A percentile compares a stretch with the other conserved stretches of the same genome.
Conservation (phyloP, 2,113 vertebrate genomes). For the Oreotrochilus melanogaster region DNA sequence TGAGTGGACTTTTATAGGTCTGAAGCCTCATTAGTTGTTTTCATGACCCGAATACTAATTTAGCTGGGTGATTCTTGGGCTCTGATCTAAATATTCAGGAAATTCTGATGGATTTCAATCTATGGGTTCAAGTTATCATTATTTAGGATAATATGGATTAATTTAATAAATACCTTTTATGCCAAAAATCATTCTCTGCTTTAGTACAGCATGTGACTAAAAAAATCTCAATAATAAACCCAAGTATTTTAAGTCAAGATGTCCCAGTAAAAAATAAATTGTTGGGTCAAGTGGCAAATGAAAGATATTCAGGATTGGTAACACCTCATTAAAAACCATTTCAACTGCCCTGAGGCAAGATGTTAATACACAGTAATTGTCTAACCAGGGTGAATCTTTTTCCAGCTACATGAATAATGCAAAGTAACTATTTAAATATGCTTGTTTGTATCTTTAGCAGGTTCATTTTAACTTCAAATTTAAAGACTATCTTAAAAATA, state of each 20-base stretch:
- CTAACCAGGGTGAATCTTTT: constrained; percentile 56
- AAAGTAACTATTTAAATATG: constrained; percentile 59
- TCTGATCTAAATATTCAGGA: neutral
- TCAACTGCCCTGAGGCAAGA: constrained; percentile 61
- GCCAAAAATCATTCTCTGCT: neutral
- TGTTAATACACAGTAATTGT: constrained; percentile 73
- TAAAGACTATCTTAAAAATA: neutral
- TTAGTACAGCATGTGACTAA: constrained; percentile 11
- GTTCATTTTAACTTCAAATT: constrained; percentile 37
- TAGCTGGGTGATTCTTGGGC: neutral
- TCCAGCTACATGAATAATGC: constrained; percentile 67
- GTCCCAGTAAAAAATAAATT: constrained; percentile 57
- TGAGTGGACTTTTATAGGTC: constrained; percentile 64
- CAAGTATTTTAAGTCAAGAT: constrained; percentile 37
- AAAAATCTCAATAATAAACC: neutral
- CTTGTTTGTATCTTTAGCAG: constrained; percentile 57
- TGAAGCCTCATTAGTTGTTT: constrained; percentile 71
- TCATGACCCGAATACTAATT: constrained; percentile 65
- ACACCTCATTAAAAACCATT: constrained; percentile 74
- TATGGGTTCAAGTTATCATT: neutral
- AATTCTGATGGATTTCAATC: constrained; percentile 11
- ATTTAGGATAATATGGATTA: neutral
- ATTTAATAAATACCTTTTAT: neutral
- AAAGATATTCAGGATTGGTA: constrained; percentile 67
- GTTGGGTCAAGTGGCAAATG: constrained; percentile 62